Conservation (phyloP, 2,888 invertebrate genomes). For the Athalia cordata region DNA sequence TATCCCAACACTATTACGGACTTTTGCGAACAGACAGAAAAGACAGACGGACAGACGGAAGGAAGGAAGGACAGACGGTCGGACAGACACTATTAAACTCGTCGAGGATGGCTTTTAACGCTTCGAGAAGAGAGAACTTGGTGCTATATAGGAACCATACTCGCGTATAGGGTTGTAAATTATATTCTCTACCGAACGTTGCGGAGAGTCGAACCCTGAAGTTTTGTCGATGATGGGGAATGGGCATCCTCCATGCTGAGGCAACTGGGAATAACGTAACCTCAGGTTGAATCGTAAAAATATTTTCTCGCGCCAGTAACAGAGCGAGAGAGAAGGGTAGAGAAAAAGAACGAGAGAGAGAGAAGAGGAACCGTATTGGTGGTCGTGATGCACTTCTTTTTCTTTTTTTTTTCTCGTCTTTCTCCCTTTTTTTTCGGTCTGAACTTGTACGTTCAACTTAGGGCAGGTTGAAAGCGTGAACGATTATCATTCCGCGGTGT, state of each 20-base stretch:
- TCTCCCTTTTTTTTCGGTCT: too few species aligned
- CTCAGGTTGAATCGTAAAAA: conserved; percentile 70
- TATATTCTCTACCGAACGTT: conserved; percentile 37
- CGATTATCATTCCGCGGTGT: too few species aligned
- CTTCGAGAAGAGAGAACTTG: conserved; percentile 21
- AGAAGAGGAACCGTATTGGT: conserved; percentile 26
- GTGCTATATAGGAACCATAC: neutral
- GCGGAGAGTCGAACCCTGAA: conserved; percentile 30
- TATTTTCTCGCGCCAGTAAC: conserved; percentile 51
- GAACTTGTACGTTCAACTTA: too few species aligned
- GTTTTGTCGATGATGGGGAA: neutral
- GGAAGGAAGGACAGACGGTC: neutral
- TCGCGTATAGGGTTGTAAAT: conserved; percentile 39
- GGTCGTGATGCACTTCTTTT: too few species aligned
- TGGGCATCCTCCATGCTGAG: neutral
- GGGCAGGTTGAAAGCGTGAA: too few species aligned
- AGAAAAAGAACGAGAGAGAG: conserved; percentile 21
- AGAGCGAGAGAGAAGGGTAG: conserved; percentile 28
- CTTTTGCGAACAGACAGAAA: neutral
- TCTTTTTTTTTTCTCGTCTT: too few species aligned
- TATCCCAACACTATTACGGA: neutral
- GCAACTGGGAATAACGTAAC: conserved; percentile 60
- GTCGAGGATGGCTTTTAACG: conserved; percentile 16
- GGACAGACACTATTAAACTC: conserved; percentile 39
- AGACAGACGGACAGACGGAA: neutral